These are phyloP conservation scores for Cyanoramphus novaezelandiae DNA, from an alignment of 2,113 vertebrate genomes.

Conservation along the genomic window DNA sequence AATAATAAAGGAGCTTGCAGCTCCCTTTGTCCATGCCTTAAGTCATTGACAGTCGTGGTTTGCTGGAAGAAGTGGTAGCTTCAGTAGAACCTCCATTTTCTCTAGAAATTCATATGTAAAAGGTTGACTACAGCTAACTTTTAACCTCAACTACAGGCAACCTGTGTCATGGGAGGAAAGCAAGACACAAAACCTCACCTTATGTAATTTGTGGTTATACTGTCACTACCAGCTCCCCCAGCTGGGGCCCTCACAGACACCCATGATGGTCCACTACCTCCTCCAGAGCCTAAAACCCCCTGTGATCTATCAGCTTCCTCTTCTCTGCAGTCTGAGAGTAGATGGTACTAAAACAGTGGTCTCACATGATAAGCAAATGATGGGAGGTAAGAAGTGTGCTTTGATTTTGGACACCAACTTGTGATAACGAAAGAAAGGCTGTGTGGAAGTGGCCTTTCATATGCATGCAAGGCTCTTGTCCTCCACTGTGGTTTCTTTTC, in stretches of 20 bases:
- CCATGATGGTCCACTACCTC: rapidly evolving
- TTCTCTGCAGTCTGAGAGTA: background rate
- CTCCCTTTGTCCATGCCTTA: background rate
- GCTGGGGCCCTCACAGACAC: background rate
- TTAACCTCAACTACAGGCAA: background rate
- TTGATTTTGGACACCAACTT: background rate
- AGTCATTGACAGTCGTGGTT: background rate
- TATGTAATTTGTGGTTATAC: background rate
- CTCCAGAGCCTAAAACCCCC: background rate
- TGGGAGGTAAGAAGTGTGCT: background rate
- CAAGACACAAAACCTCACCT: background rate
- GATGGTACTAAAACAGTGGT: background rate
- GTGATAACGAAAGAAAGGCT: background rate
- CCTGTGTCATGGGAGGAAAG: background rate
- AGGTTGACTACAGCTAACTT: background rate
- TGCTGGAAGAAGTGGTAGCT: background rate
- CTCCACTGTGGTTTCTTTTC: background rate
- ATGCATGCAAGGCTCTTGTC: background rate
- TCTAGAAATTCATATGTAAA: background rate
- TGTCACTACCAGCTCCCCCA: background rate
- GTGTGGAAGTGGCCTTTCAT: background rate
- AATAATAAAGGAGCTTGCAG: background rate
- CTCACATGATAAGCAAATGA: background rate
- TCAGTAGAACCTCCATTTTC: background rate
- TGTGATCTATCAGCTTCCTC: background rate